Evolutionary conservation across 2,888 invertebrate species (phyloP).

Genomic region (Troides oblongomaculatus): DNA sequence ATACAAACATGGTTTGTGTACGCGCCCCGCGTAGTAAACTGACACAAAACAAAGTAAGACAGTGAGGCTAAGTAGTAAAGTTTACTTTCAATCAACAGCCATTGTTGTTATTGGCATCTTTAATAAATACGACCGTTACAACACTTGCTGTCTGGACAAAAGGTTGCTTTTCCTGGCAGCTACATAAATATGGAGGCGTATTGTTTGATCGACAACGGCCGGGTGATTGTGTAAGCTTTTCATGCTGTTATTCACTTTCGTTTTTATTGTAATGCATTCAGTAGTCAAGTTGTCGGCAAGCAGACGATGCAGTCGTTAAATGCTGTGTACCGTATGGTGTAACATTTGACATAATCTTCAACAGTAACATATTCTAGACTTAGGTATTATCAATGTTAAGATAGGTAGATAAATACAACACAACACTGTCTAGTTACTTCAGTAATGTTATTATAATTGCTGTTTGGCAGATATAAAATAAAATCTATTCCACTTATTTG

Average conservation of each 20-base stretch:
- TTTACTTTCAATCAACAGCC: conserved; percentile 2
- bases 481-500: too few species aligned
- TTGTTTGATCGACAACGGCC: conserved; percentile 15
- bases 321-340: too few species aligned
- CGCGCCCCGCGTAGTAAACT: conserved; percentile 4
- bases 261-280: conserved; percentile 32
- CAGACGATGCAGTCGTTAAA: background rate
- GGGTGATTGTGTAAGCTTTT: conserved; percentile 35
- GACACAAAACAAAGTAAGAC: background rate
- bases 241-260: conserved; percentile 36
- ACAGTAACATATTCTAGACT: too few species aligned
- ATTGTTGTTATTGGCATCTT: conserved; percentile 5
- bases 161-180: conserved; percentile 11
- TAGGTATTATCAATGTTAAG: too few species aligned
- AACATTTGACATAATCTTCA: too few species aligned
- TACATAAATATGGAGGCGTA: background rate
- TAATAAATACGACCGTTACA: conserved; percentile 2
- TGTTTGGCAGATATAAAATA: too few species aligned
- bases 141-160: conserved; percentile 8
- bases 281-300: conserved; percentile 17
- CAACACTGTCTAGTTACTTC: too few species aligned
- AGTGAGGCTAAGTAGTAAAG: background rate
- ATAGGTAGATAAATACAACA: too few species aligned
- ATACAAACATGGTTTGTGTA: conserved; percentile 10
- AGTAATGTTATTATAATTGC: too few species aligned